These are phyloP conservation scores for Melangyna quadrimaculata DNA, from an alignment of 2,888 invertebrate genomes.

Conservation along the genomic window DNA sequence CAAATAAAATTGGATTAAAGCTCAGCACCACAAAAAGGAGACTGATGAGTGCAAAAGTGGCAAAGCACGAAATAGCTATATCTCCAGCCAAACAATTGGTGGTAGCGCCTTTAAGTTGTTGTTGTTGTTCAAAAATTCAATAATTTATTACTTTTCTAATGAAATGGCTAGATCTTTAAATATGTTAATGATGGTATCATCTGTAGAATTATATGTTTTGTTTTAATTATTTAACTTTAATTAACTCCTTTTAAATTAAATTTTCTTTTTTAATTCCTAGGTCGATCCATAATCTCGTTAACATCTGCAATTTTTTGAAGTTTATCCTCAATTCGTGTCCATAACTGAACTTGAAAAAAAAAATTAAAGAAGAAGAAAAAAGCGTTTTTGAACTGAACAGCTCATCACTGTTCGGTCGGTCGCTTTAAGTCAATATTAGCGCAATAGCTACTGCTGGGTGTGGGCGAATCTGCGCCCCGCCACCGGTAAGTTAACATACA, in stretches of 20 bases:
- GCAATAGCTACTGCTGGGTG: conserved; percentile 81
- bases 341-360: background rate
- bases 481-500: conserved; percentile 78
- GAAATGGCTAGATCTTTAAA: no score
- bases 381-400: conserved; percentile 73
- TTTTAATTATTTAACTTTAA: no score
- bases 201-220: no score
- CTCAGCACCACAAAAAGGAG: no score
- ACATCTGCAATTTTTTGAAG: background rate
- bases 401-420: conserved; percentile 76
- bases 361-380: conserved; percentile 29
- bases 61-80: no score
- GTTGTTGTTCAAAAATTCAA: no score
- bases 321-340: background rate
- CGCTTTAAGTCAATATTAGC: conserved; percentile 81
- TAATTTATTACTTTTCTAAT: no score
- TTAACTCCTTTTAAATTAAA: background rate
- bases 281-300: background rate
- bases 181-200: no score
- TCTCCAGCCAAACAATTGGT: no score
- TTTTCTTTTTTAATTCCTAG: conserved; percentile 5
- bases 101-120: no score
- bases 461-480: conserved; percentile 82
- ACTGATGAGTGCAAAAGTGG: no score
- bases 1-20: no score